Conservation (phyloP, 2,797 vertebrate genomes). For the Platyrinchus mystaceus region DNA sequence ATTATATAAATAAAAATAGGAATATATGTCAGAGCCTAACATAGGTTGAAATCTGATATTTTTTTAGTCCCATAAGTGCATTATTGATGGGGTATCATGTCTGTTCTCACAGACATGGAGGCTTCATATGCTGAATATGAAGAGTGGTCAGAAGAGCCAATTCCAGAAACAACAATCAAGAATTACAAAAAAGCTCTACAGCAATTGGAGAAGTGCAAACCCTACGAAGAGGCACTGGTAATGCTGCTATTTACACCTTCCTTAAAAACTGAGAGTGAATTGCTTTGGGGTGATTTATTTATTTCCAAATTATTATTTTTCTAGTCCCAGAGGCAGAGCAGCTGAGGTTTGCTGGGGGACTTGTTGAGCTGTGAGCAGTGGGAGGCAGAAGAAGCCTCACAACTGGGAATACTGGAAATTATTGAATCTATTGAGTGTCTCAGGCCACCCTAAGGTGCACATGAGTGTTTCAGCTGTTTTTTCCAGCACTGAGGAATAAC, state of each 20-base stretch:
- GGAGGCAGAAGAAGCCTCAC: neutral
- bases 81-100: neutral
- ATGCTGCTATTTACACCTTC: neutral
- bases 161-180: conserved; percentile 77
- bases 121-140: conserved; percentile 90
- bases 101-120: conserved; percentile 86
- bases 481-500: neutral
- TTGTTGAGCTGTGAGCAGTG: neutral
- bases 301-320: neutral
- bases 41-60: neutral
- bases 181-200: conserved; percentile 86
- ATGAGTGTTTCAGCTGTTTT: neutral
- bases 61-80: neutral
- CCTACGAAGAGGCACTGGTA: conserved; percentile 91
- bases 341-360: neutral
- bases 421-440: neutral
- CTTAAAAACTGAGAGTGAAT: neutral
- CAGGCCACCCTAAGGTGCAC: neutral
- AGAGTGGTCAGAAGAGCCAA: conserved; percentile 90
- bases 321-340: neutral
- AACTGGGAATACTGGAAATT: neutral
- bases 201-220: conserved; percentile 86
- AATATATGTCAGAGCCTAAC: neutral
- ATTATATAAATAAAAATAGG: neutral
- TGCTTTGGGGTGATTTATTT: neutral